These are phyloP conservation scores for Creontiades dilutus DNA, from an alignment of 2,888 invertebrate species.

Conservation along the genomic window DNA sequence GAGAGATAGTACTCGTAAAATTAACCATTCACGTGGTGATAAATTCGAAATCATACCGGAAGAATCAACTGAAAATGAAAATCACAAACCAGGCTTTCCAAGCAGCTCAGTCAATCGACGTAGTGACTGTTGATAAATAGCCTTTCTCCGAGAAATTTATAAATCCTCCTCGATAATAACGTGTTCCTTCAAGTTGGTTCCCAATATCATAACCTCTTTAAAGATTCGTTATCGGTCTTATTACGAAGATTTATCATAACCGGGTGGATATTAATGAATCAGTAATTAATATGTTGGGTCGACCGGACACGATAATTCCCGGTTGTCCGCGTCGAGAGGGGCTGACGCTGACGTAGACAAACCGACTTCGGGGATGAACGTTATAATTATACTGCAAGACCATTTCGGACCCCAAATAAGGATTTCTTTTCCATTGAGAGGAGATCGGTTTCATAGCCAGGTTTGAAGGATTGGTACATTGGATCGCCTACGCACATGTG, in stretches of 20 bases:
- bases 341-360: constrained; percentile 62
- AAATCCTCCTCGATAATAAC: constrained; percentile 50
- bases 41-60: too few species aligned
- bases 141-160: constrained; percentile 19
- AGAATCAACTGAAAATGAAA: too few species aligned
- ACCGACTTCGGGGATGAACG: constrained; percentile 34
- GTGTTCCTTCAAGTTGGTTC: constrained; percentile 38
- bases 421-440: constrained; percentile 47
- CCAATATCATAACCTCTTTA: constrained; percentile 59
- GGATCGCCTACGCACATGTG: constrained; percentile 11
- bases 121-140: constrained; percentile 41
- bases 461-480: background rate
- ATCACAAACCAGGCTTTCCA: too few species aligned
- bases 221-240: constrained; percentile 65
- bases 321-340: constrained; percentile 57
- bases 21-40: too few species aligned
- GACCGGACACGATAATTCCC: constrained; percentile 62
- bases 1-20: too few species aligned
- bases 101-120: too few species aligned
- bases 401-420: constrained; percentile 36
- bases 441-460: constrained; percentile 11
- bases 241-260: constrained; percentile 69
- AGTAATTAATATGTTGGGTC: constrained; percentile 66
- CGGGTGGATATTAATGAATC: constrained; percentile 63
- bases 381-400: constrained; percentile 52